These are phyloP conservation scores for Leptopilina drosophilae DNA, from an alignment of 2,888 invertebrate genomes.

Conservation along the genomic window DNA sequence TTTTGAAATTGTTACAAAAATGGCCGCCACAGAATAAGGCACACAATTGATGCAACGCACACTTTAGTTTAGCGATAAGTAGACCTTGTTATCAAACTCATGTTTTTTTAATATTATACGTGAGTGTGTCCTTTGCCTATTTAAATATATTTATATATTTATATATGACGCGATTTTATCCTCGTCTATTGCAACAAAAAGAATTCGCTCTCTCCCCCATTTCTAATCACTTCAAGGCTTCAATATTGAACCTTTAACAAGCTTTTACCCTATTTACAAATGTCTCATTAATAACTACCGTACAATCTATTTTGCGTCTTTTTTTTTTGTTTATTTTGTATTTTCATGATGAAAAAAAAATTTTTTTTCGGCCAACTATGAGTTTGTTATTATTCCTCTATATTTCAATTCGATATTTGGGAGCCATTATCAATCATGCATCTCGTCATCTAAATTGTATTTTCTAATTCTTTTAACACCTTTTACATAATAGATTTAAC, in stretches of 20 bases:
- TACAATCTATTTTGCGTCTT: constrained; percentile 55
- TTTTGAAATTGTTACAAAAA: constrained; percentile 72
- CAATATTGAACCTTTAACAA: constrained; percentile 43
- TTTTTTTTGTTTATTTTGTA: constrained; percentile 52
- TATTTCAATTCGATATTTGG: constrained; percentile 28
- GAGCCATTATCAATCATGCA: constrained; percentile 24
- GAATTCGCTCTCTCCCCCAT: constrained; percentile 47
- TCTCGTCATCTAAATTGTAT: constrained; percentile 12
- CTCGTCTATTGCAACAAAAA: constrained; percentile 40
- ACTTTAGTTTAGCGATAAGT: constrained; percentile 66
- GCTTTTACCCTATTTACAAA: constrained; percentile 31
- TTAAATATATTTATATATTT: background rate
- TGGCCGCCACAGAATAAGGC: constrained; percentile 76
- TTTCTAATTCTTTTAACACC: constrained; percentile 17
- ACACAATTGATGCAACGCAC: constrained; percentile 77
- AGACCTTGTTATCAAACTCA: constrained; percentile 34
- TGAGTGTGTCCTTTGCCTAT: constrained; percentile 31
- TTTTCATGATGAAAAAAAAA: background rate
- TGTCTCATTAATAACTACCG: constrained; percentile 44
- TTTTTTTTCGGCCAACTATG: constrained; percentile 20
- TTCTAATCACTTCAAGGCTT: constrained; percentile 48
- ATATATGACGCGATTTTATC: constrained; percentile 1
- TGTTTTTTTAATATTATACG: constrained; percentile 7
- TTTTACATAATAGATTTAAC: background rate
- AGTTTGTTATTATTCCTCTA: constrained; percentile 29